Evolutionary conservation across 1,140 invertebrate genomes (phyloP).

Genomic region (Laupala kohalensis): DNA sequence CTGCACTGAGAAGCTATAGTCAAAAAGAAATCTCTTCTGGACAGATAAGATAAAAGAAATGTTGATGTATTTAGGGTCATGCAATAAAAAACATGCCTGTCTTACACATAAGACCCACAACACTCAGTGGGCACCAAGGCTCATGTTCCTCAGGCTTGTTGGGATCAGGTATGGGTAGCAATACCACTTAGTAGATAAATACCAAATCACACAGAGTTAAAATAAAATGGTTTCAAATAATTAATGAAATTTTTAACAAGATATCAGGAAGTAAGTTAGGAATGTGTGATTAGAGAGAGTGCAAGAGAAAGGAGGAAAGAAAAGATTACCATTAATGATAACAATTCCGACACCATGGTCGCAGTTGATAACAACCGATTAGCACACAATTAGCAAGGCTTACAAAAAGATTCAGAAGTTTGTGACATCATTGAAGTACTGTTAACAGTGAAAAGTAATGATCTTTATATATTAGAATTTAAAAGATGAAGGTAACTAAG

Average conservation of each 20-base stretch:
- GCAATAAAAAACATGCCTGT: background rate
- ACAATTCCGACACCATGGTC: background rate
- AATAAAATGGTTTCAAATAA: background rate
- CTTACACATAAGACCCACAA: constrained; percentile 13
- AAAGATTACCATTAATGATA: constrained; percentile 11
- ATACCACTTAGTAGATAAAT: constrained; percentile 39
- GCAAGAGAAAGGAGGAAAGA: constrained; percentile 10
- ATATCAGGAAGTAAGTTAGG: constrained; percentile 1
- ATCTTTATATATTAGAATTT: too few species aligned
- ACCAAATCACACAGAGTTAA: background rate
- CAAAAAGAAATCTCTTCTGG: too few species aligned
- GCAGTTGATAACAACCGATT: background rate
- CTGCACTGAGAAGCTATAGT: too few species aligned
- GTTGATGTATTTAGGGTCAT: too few species aligned
- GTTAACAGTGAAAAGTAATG: too few species aligned
- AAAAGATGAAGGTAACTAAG: too few species aligned
- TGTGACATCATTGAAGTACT: too few species aligned
- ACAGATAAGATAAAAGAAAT: too few species aligned
- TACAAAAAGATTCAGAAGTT: background rate
- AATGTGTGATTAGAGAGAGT: constrained; percentile 2
- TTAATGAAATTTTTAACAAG: background rate
- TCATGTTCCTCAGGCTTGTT: constrained; percentile 75
- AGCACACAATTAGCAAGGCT: background rate
- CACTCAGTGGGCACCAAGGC: constrained; percentile 56
- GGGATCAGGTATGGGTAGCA: constrained; percentile 63